Base-by-base conservation (phyloP, 2,888 invertebrate genomes). In the Drosophila emarginata region DNA sequence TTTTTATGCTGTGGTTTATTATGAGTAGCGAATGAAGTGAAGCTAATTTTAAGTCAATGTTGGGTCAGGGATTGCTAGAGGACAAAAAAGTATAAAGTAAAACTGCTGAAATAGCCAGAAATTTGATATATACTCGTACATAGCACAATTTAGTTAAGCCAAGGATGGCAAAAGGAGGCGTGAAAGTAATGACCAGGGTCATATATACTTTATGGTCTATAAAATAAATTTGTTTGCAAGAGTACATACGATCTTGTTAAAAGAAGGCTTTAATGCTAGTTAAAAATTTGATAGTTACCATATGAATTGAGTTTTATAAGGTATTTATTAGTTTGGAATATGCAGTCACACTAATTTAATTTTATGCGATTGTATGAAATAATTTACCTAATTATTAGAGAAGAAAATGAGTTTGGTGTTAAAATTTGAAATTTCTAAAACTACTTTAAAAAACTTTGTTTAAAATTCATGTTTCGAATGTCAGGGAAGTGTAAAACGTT, bases 11-110 rank as follows among this genome's bases (percentile, higher is more conserved):
- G 79, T 56, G 79, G 80, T 80, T 84, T 81, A 78, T 84, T 74
- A 78, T 72, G 84, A 66, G 58, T 62, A 56, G 68, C 85, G 81
- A 67, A 60, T 79, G 85, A 79, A 79, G 72, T 67, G 77, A 84
- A 77, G 72, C 80, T 84, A 84, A 80, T 80, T 80, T 80, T 77
- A 84, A 73, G 82, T 79, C 85, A 81, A 84, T 74, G 72, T 75
- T 68, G 21, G 78, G 66, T 67, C 78, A 52, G 70, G 53, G 52
- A 56, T 21, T 9, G 45, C 3, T 45, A 7, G 18, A 45, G 45
- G 45, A 21, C 32, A 45, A 45, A 21, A 45, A 45, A 21, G 12
- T 4, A 45, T 21, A 45, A 21, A 45, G 11, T 45, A 45, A 45
- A 45, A 45, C 11, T 45, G 45, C 45, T 45, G 45, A 45, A 45